Evolutionary conservation across 2,888 invertebrate genomes (phyloP).

Genomic region (Phytoseiulus persimilis): DNA sequence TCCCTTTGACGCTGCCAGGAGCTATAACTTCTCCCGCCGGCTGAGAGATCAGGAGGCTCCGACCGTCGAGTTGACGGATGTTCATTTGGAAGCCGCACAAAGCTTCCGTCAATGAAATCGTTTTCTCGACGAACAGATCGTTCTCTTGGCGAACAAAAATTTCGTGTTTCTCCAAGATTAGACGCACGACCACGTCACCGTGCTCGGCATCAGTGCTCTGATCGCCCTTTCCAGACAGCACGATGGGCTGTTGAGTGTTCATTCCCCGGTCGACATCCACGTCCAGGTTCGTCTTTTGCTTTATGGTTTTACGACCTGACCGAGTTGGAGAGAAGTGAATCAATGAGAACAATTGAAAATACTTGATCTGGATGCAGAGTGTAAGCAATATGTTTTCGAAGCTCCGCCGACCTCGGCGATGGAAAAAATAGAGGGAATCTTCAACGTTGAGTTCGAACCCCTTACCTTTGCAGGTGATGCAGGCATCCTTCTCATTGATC

Average conservation of each 20-base stretch:
- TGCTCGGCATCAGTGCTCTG: constrained; percentile 74
- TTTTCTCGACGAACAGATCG: constrained; percentile 61
- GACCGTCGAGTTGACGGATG: constrained; percentile 79
- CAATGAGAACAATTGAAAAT: too few species aligned
- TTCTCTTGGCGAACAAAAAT: constrained; percentile 67
- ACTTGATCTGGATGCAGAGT: too few species aligned
- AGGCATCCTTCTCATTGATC: constrained; percentile 71
- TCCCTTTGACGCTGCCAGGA: constrained; percentile 63
- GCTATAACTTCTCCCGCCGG: constrained; percentile 72
- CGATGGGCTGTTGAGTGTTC: constrained; percentile 73
- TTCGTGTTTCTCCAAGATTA: constrained; percentile 71
- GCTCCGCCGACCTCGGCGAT: too few species aligned
- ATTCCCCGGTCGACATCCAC: constrained; percentile 83
- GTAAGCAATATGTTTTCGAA: too few species aligned
- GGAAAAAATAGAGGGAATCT: too few species aligned
- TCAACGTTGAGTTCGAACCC: too few species aligned
- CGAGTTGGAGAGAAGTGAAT: not conserved
- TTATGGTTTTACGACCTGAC: constrained; percentile 59
- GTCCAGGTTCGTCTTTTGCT: constrained; percentile 73
- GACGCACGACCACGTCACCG: constrained; percentile 78
- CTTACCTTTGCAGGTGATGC: constrained; percentile 70
- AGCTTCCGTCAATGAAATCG: constrained; percentile 73
- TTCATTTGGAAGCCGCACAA: constrained; percentile 77
- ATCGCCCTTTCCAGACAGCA: constrained; percentile 79
- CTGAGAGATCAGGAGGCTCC: constrained; percentile 68